Base-by-base conservation (phyloP, 2,113 vertebrate species). In the Notechis scutatus region DNA sequence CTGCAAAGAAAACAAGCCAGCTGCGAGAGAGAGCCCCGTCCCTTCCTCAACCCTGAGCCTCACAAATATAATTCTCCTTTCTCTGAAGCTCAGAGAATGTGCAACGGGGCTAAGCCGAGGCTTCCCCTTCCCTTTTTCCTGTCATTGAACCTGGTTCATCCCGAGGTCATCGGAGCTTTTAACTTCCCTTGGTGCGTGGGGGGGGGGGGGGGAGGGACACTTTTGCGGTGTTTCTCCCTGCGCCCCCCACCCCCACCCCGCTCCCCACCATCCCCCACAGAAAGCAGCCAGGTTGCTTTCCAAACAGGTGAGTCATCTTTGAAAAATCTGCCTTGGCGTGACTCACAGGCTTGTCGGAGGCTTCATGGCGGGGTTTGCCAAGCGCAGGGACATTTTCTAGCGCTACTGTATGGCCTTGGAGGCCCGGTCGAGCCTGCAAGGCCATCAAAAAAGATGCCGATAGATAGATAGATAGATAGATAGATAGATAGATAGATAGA, bases 151-250 rank as follows among this genome's bases (percentile, higher is more conserved):
- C n/a, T 74, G 64, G 64, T 74, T 74, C n/a, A 7, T n/a, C 64
- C 18, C 1, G 2, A 34, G 64, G 64, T 74, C 64, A 74, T 11
- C 0, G 12, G 29, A 5, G 14, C n/a, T 74, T 74, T 74, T 18
- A 3, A 0, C 26, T 61, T 61, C 59, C 59, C 26, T 26, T 29
- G 2, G 6, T 47, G 47, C 1, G 1, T 50, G 47, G 8, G 47
- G 47, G 47, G 47, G 6, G 6, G 47, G 1, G 0, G 1, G 14
- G 0, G 95, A n/a, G 94, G 93, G 95, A 85, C 52, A 90, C 10
- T 20, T 89, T 92, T 95, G 95, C 88, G n/a, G n/a, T 21, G n/a
- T 92, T 47, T 85, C 11, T 29, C 21, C 21, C 20, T 14, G 61
- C 56, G 86, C 24, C 1, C 45, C 3, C 47, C 8, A 8, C 7